Evolutionary conservation across 2,888 invertebrate species (phyloP).

Genomic region (Carabus problematicus): DNA sequence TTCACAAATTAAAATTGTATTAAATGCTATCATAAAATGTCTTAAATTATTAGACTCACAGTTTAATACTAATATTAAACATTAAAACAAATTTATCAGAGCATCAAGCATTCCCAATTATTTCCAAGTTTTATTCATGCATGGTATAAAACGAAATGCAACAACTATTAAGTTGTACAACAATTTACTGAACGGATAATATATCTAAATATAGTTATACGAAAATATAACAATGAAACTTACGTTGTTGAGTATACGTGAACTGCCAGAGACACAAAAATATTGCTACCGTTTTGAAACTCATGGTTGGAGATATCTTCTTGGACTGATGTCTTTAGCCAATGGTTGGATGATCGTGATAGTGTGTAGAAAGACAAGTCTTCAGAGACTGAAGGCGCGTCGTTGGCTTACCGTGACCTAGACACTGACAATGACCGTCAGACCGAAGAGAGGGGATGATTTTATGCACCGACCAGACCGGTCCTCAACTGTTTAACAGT

Average conservation of each 20-base stretch:
- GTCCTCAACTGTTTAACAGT: slow-evolving; percentile 23
- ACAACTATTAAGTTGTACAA: too few species aligned
- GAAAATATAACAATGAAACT: slow-evolving; percentile 11
- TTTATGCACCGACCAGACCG: background rate
- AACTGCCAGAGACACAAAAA: slow-evolving; percentile 25
- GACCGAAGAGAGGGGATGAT: background rate
- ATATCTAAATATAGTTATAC: too few species aligned
- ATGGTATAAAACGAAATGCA: too few species aligned
- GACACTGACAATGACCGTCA: slow-evolving; percentile 35
- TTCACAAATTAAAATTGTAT: too few species aligned
- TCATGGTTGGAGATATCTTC: slow-evolving; percentile 14
- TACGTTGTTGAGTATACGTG: slow-evolving; percentile 26
- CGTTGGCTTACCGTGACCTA: slow-evolving; percentile 31
- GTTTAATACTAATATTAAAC: too few species aligned
- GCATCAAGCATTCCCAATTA: too few species aligned
- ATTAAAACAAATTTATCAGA: too few species aligned
- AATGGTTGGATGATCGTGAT: too few species aligned
- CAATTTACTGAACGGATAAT: too few species aligned
- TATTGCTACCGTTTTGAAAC: slow-evolving; percentile 22
- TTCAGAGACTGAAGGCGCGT: slow-evolving; percentile 13
- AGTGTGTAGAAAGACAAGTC: background rate
- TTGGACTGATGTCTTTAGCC: background rate
- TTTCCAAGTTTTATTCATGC: too few species aligned
- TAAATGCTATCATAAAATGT: too few species aligned
- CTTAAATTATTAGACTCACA: too few species aligned